These are phyloP conservation scores for Arizona elegans DNA, from an alignment of 2,113 vertebrate species.

Conservation along the genomic window DNA sequence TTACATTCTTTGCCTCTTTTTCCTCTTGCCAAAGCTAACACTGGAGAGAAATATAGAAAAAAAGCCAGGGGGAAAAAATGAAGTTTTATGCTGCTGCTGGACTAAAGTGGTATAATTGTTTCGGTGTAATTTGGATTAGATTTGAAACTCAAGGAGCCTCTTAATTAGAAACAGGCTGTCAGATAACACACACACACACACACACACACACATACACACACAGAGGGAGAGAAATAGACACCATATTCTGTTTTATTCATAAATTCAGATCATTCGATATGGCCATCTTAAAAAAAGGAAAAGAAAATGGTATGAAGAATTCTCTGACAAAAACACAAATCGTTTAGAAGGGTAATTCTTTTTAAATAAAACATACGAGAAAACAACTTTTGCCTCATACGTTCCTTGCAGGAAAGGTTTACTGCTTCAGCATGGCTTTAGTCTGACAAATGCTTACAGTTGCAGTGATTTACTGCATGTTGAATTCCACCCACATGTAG, in stretches of 20 bases:
- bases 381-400: conserved; percentile 34
- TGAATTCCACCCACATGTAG: conserved; percentile 55
- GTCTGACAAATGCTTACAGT: conserved; percentile 49
- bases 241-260: not conserved
- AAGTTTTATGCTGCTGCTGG: not conserved
- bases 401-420: conserved; percentile 44
- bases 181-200: not conserved
- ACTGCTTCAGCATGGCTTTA: conserved; percentile 19
- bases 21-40: not conserved
- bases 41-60: not conserved
- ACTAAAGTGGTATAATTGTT: not conserved
- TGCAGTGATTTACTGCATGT: conserved; percentile 41
- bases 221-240: not conserved
- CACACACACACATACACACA: too few species aligned
- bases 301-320: conserved; percentile 14
- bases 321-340: conserved; percentile 30
- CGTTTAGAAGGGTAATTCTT: conserved; percentile 26
- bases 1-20: not conserved
- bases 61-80: not conserved
- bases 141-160: not conserved
- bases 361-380: not conserved
- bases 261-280: not conserved
- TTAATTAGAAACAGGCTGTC: not conserved
- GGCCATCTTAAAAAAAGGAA: not conserved
- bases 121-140: conserved; percentile 27